Conservation (phyloP, 2,888 invertebrate species). For the Aelia acuminata region DNA sequence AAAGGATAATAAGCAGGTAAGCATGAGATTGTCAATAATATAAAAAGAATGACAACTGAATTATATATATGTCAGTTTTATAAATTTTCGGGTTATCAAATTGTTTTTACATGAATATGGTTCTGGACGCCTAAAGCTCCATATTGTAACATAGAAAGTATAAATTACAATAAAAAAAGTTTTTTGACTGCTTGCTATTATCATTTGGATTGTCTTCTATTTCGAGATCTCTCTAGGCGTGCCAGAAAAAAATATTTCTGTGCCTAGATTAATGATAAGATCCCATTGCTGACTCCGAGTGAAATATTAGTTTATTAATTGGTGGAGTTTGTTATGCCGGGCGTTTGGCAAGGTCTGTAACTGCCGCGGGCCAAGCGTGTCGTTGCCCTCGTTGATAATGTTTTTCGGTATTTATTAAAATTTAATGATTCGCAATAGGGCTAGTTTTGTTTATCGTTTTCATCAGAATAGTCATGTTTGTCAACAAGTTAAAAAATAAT, state of each 20-base stretch:
- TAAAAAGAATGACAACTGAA: no score
- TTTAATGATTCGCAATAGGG: neutral
- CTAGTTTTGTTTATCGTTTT: neutral
- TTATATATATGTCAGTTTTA: no score
- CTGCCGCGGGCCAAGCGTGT: neutral
- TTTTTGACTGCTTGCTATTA: no score
- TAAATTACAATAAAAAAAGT: no score
- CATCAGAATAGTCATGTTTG: neutral
- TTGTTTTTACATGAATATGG: no score
- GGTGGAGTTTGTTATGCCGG: neutral
- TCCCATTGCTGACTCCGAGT: neutral
- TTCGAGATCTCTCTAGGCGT: neutral
- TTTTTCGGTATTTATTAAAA: neutral
- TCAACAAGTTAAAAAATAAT: neutral
- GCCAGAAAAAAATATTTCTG: neutral
- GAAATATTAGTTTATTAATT: conserved; percentile 18
- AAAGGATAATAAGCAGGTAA: no score
- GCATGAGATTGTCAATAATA: no score
- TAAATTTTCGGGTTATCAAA: no score
- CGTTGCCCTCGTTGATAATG: no score
- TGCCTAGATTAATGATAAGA: neutral
- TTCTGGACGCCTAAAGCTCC: no score
- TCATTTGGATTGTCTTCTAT: neutral
- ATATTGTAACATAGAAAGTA: no score
- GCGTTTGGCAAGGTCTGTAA: neutral